These are phyloP conservation scores for Argentina silus DNA, from an alignment of 2,797 vertebrate species.

Conservation along the genomic window DNA sequence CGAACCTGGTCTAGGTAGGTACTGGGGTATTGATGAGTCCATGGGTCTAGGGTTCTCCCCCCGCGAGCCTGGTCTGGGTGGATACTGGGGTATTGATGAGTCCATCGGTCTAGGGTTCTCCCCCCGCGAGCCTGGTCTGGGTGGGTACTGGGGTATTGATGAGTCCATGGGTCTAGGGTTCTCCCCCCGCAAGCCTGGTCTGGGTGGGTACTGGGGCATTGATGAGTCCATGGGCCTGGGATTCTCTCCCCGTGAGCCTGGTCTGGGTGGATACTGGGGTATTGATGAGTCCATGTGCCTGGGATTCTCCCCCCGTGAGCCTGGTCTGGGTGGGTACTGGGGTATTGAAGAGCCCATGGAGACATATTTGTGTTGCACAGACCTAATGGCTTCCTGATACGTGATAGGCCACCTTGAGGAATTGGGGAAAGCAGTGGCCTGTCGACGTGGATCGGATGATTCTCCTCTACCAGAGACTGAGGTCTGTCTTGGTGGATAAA, in stretches of 20 bases:
- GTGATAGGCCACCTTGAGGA: slow-evolving; percentile 71
- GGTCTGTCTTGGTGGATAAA: slow-evolving; percentile 65
- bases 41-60: neutral
- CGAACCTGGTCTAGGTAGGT: neutral
- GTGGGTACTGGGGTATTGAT: slow-evolving; percentile 52
- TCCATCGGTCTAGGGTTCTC: slow-evolving; percentile 45
- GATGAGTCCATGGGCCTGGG: no score
- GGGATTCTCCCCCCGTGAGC: neutral
- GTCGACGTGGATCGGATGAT: slow-evolving; percentile 70
- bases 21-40: slow-evolving; percentile 7
- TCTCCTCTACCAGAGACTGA: slow-evolving; percentile 62
- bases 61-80: slow-evolving; percentile 17
- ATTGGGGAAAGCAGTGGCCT: slow-evolving; percentile 73
- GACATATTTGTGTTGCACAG: slow-evolving; percentile 71
- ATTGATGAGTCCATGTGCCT: slow-evolving; percentile 10
- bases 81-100: slow-evolving; percentile 44
- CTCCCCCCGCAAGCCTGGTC: no score
- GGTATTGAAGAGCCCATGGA: slow-evolving; percentile 62
- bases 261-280: no score
- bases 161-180: neutral
- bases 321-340: slow-evolving; percentile 45
- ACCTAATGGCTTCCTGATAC: slow-evolving; percentile 70
- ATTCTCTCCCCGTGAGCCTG: no score
- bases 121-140: slow-evolving; percentile 9
- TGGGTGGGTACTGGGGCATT: no score